These are phyloP conservation scores for Dicentrarchus labrax DNA, from an alignment of 2,113 vertebrate genomes.

Conservation along the genomic window DNA sequence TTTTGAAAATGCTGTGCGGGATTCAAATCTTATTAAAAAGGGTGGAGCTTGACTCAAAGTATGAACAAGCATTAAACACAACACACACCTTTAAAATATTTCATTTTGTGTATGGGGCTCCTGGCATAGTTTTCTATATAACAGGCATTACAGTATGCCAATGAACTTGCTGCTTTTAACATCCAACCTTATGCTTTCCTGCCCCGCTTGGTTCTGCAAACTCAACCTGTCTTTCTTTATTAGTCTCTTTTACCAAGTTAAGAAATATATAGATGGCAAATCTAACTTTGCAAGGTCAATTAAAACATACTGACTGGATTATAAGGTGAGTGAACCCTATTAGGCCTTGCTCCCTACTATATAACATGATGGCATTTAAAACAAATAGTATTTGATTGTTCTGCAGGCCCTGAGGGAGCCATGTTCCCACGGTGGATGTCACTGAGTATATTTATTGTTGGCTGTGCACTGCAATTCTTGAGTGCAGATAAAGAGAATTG, in stretches of 20 bases:
- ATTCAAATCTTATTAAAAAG: conserved; percentile 27
- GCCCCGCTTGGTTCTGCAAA: neutral
- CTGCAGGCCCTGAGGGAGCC: conserved; percentile 22
- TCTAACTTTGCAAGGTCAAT: conserved; percentile 31
- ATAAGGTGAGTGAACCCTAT: conserved; percentile 33
- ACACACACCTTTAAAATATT: conserved; percentile 10
- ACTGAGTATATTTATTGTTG: conserved; percentile 42
- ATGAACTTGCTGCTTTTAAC: conserved; percentile 1
- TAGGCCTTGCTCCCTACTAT: conserved; percentile 13
- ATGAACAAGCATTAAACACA: neutral
- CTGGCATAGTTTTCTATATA: conserved; percentile 16
- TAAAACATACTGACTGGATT: conserved; percentile 35
- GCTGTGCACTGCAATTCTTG: conserved; percentile 19
- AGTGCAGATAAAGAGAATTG: conserved; percentile 22
- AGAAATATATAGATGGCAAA: conserved; percentile 7
- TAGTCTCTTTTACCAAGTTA: conserved; percentile 16
- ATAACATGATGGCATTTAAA: conserved; percentile 54
- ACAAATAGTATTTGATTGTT: conserved; percentile 52
- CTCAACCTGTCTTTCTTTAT: conserved; percentile 30
- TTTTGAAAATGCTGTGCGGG: neutral
- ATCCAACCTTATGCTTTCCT: neutral
- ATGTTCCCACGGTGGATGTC: conserved; percentile 21
- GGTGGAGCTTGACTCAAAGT: neutral
- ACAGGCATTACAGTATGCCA: neutral
- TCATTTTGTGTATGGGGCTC: conserved; percentile 3